Conservation (phyloP, 1,140 invertebrate genomes). For the Arion vulgaris region DNA sequence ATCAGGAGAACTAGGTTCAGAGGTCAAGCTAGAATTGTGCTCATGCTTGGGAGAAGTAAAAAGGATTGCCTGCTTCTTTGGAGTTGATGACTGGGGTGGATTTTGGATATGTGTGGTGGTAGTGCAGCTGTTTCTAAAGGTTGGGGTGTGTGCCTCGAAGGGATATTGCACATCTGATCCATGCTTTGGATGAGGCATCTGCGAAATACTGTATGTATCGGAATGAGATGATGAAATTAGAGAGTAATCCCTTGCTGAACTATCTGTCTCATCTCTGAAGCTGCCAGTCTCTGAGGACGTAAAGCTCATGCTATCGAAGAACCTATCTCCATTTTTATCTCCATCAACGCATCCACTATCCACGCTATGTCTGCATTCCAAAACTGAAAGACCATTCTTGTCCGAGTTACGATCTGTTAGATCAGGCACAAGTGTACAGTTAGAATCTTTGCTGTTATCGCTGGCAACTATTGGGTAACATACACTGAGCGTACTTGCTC, state of each 20-base stretch:
- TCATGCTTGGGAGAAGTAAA: not conserved
- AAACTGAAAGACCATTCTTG: not conserved
- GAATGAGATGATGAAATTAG: not conserved
- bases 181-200: not conserved
- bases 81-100: not conserved
- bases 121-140: not conserved
- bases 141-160: not conserved
- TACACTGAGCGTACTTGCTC: slow-evolving; percentile 49
- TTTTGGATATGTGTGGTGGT: not conserved
- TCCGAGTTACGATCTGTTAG: not conserved
- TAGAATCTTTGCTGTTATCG: not conserved
- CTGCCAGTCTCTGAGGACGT: slow-evolving; percentile 26
- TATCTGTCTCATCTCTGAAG: not conserved
- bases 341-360: slow-evolving; percentile 23
- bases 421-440: not conserved
- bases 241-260: not conserved
- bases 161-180: not conserved
- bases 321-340: slow-evolving; percentile 22
- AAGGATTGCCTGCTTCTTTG: not conserved
- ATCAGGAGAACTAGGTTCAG: not conserved
- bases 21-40: not conserved
- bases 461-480: not conserved
- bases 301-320: slow-evolving; percentile 20
- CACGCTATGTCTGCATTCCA: slow-evolving; percentile 14
- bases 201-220: not conserved